Conservation (phyloP, 2,888 invertebrate genomes). For the Harpalus rubripes region DNA sequence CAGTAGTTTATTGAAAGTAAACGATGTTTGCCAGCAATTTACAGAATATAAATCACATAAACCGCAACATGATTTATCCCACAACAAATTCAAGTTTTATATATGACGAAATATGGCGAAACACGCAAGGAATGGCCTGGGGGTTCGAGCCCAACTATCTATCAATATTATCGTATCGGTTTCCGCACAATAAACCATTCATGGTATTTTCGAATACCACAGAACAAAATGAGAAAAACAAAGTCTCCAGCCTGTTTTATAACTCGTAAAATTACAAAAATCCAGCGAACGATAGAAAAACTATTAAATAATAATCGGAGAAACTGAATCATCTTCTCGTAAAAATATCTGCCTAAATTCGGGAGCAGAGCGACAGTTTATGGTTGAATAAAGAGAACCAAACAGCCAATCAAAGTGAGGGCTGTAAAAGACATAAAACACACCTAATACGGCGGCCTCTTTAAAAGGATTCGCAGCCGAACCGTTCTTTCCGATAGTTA, state of each 20-base stretch:
- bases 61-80: slow-evolving; percentile 30
- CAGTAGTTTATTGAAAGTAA: slow-evolving; percentile 33
- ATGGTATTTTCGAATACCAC: slow-evolving; percentile 38
- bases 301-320: slow-evolving; percentile 56
- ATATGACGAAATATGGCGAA: slow-evolving; percentile 50
- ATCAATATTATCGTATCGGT: slow-evolving; percentile 65
- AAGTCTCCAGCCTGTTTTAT: slow-evolving; percentile 38
- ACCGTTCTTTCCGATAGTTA: slow-evolving; percentile 34
- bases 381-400: slow-evolving; percentile 56
- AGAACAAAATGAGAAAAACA: slow-evolving; percentile 56
- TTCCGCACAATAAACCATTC: slow-evolving; percentile 66
- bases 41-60: slow-evolving; percentile 32
- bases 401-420: slow-evolving; percentile 60
- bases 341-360: slow-evolving; percentile 56
- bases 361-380: slow-evolving; percentile 54
- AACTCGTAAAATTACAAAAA: slow-evolving; percentile 51
- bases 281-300: neutral
- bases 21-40: slow-evolving; percentile 41
- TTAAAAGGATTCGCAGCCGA: slow-evolving; percentile 52
- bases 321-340: slow-evolving; percentile 47
- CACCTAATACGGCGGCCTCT: slow-evolving; percentile 64
- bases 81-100: slow-evolving; percentile 48
- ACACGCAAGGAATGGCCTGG: slow-evolving; percentile 27
- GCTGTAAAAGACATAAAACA: slow-evolving; percentile 63
- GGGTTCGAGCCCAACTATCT: slow-evolving; percentile 46